These are phyloP conservation scores for Hemiprocne comata DNA, from an alignment of 2,113 vertebrate species.

Conservation along the genomic window DNA sequence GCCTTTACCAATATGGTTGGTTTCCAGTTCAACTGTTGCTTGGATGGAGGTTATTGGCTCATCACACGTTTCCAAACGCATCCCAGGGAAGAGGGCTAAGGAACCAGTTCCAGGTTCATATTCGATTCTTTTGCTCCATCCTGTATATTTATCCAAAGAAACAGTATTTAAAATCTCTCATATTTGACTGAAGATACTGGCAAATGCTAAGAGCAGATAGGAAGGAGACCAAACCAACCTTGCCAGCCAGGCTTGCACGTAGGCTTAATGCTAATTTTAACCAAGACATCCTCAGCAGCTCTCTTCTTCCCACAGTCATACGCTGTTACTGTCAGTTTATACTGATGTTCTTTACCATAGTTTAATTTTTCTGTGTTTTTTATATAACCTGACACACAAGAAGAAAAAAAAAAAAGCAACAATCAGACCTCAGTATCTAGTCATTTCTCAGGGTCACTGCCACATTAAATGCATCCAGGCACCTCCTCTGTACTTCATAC, in stretches of 20 bases:
- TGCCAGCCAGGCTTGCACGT: constrained; percentile 96
- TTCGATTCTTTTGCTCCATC: constrained; percentile 92
- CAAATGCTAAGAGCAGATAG: background rate
- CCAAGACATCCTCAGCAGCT: constrained; percentile 90
- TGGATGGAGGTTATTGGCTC: constrained; percentile 88
- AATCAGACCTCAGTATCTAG: background rate
- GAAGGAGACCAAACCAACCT: constrained; percentile 75
- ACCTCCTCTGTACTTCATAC: background rate
- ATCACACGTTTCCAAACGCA: constrained; percentile 93
- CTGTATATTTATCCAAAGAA: constrained; percentile 64
- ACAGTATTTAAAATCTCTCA: background rate
- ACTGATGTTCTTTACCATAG: constrained; percentile 91
- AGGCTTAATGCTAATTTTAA: constrained; percentile 95
- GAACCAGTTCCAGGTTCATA: constrained; percentile 96
- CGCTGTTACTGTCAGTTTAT: constrained; percentile 94
- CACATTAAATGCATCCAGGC: background rate
- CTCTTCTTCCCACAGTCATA: constrained; percentile 98
- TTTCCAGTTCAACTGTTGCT: constrained; percentile 90
- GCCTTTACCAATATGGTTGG: constrained; percentile 95
- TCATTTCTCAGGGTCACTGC: background rate
- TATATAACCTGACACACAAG: constrained; percentile 84
- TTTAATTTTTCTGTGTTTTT: constrained; percentile 95
- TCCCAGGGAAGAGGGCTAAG: constrained; percentile 88
- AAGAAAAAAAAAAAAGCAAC: background rate
- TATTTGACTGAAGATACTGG: background rate